Conservation (phyloP, 2,797 vertebrate species). For the Nyctibius grandis region DNA sequence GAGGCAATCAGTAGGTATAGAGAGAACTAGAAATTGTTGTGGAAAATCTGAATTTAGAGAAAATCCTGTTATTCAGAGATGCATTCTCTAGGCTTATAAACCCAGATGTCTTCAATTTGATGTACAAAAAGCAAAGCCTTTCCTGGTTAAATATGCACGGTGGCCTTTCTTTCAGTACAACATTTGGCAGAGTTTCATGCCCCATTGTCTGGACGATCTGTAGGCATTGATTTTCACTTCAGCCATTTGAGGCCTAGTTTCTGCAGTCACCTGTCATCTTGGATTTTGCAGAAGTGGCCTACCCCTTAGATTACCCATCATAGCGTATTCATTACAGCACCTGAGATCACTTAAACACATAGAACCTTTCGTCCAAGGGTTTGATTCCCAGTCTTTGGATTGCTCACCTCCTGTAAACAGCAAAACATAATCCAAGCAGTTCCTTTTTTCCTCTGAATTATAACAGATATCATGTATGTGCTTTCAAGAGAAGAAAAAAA, state of each 20-base stretch:
- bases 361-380: neutral
- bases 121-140: neutral
- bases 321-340: neutral
- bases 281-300: neutral
- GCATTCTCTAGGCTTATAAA: neutral
- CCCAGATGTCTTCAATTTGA: neutral
- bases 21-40: neutral
- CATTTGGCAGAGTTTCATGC: neutral
- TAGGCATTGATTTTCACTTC: neutral
- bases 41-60: neutral
- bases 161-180: neutral
- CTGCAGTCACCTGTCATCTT: neutral
- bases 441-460: neutral
- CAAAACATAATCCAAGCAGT: neutral
- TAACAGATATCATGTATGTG: neutral
- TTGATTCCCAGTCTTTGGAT: neutral
- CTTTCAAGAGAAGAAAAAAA: neutral
- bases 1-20: neutral
- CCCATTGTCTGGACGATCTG: neutral
- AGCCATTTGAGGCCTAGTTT: neutral
- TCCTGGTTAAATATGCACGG: neutral
- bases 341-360: neutral
- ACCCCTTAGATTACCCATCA: neutral
- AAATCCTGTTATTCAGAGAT: neutral
- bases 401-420: neutral